Percentiles rank a stretch among this genome's conserved stretches.
Evolutionary conservation across 2,888 invertebrate genomes (phyloP).

Genomic region (Erebia ligea): DNA sequence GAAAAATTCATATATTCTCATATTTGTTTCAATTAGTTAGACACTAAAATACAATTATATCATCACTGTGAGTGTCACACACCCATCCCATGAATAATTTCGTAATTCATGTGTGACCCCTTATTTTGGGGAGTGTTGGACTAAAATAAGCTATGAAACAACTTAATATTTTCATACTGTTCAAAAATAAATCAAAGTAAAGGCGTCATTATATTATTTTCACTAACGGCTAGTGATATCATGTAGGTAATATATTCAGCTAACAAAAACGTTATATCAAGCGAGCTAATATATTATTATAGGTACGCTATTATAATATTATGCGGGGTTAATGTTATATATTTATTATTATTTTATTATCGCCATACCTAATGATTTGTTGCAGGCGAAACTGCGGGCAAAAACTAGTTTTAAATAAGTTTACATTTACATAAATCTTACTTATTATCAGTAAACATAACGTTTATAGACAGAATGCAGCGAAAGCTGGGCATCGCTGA

Average conservation of each 20-base stretch:
- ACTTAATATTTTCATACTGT: conserved; percentile 1
- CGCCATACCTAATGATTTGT: conserved; percentile 29
- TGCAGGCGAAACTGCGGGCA: conserved; percentile 30
- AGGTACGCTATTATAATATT: conserved; percentile 20
- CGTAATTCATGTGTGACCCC: conserved; percentile 4
- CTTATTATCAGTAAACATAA: no score
- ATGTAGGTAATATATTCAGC: conserved; percentile 17
- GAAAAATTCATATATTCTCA: not conserved
- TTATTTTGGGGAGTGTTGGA: conserved; percentile 1
- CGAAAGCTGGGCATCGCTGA: no score
- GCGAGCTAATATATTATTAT: conserved; percentile 20
- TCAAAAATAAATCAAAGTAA: conserved; percentile 14
- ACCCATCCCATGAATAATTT: not conserved
- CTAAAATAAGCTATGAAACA: conserved; percentile 22
- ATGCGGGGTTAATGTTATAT: conserved; percentile 17
- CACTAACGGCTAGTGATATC: conserved; percentile 11
- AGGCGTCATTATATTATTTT: conserved; percentile 14
- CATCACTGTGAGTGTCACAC: not conserved
- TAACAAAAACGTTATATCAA: conserved; percentile 13
- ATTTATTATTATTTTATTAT: conserved; percentile 18
- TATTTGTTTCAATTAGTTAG: not conserved
- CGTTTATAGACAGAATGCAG: no score
- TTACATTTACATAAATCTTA: conserved; percentile 1
- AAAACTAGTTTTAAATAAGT: conserved; percentile 29
- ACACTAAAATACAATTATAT: no score